Base-by-base conservation (phyloP, 2,888 invertebrate genomes). In the Oxyteleia sp. region DNA sequence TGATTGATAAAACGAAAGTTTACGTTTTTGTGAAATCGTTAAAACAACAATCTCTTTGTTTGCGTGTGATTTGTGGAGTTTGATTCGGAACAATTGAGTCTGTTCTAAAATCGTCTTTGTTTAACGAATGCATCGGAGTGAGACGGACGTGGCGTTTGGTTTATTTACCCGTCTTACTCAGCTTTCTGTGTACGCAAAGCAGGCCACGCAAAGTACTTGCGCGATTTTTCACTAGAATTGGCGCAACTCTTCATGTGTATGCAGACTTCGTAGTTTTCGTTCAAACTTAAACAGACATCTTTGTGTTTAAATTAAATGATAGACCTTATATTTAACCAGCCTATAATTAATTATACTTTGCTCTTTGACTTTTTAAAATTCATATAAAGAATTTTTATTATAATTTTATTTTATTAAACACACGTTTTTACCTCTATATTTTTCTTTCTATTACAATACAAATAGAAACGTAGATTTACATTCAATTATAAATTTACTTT, bases 161-260 rank as follows among this genome's bases (percentile, higher is more conserved):
- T 66, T 66, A 51, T 66, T 66, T 66, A 51, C n/a, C 13, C 23
- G 41, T 38, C 51, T 66, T 66, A 51, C 29, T 41, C 20, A 23
- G 7, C 29, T 18, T 16, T 38, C 35, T 18, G 5, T 51, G 23
- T 51, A 66, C 49, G 38, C 15, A 41, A 51, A 66, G 35, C 51
- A 51, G 41, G 66, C 51, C 38, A 38, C 20, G 49, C 7, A 49
- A 18, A 8, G 49, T 49, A 49, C 23, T 49, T 49, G 49, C 23
- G n/a, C 20, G 18, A 49, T 49, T 49, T 20, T 66, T 66, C 51
- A 53, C 20, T 26, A 23, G 66, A 49, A 51, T 38, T 32, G 51
- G 55, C 35, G 55, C 55, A 13, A 1, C 13, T 45, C 49, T n/a
- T 18, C 8, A 20, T 20, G 23, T 20, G 20, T 49, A 49, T 20